phyloP scores from a whole-genome alignment of 1,140 invertebrate genomes.

The Vanessa atalanta region DNA sequence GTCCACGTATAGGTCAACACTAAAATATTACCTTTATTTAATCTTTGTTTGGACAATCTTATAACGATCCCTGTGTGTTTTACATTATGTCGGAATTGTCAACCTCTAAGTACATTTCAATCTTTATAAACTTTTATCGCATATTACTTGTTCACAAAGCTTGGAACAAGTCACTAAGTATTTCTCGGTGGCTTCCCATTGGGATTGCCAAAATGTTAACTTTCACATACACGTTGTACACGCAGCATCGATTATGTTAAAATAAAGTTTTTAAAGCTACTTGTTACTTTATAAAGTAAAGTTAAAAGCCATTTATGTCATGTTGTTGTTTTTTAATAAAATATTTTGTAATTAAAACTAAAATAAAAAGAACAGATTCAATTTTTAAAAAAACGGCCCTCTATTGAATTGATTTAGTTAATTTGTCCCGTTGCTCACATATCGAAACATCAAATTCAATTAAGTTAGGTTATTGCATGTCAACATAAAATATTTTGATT shows the following conservation, averaged over 20 bases:
- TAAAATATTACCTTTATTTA: too few relatives aligned
- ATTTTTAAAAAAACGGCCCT: background rate
- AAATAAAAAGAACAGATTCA: background rate
- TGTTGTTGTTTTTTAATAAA: background rate
- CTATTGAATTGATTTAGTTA: constrained; percentile 19
- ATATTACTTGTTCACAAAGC: constrained; percentile 22
- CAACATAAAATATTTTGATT: constrained; percentile 37
- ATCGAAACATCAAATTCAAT: constrained; percentile 34
- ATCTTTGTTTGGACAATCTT: too few relatives aligned
- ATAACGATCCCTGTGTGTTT: too few relatives aligned
- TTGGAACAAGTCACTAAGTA: constrained; percentile 38
- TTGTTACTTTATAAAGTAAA: background rate
- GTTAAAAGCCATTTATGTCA: background rate
- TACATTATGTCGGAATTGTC: constrained; percentile 15
- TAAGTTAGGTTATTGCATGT: constrained; percentile 30
- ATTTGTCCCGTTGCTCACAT: constrained; percentile 14
- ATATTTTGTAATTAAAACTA: background rate
- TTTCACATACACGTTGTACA: constrained; percentile 7
- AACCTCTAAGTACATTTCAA: constrained; percentile 34
- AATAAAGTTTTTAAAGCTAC: background rate
- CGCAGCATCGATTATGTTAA: background rate
- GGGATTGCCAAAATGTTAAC: constrained; percentile 33
- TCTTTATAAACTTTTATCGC: constrained; percentile 39
- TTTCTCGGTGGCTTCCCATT: constrained; percentile 26
- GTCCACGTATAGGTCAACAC: too few relatives aligned